phyloP scores from a whole-genome alignment of 2,888 invertebrate species.

The Clistopyga incitator region DNA sequence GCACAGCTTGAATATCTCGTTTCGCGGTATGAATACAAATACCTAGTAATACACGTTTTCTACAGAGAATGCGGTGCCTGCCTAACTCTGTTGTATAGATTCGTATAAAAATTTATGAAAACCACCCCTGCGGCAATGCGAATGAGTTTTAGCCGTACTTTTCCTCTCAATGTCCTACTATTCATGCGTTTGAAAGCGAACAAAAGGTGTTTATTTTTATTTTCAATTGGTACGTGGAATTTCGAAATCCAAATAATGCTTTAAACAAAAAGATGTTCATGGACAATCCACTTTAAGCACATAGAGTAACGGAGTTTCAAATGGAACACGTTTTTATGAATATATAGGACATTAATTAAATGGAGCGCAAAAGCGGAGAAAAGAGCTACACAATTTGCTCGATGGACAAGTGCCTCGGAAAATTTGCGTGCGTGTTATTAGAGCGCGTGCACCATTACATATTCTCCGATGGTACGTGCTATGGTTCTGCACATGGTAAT shows the following conservation, averaged over 20 bases:
- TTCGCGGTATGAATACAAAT: neutral
- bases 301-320: neutral
- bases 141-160: conserved; percentile 7
- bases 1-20: neutral
- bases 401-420: neutral
- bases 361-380: neutral
- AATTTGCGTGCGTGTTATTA: conserved; percentile 10
- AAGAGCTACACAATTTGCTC: neutral
- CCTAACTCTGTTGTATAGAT: neutral
- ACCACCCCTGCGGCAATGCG: neutral
- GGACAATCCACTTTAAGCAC: too few relatives aligned
- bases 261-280: neutral
- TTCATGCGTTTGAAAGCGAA: neutral
- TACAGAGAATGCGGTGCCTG: neutral
- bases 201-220: neutral
- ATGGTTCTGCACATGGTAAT: neutral
- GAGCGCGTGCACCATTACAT: conserved; percentile 9
- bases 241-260: neutral
- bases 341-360: conserved; percentile 1
- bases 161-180: neutral
- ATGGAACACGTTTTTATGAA: neutral
- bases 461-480: neutral
- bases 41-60: neutral
- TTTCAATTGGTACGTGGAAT: neutral
- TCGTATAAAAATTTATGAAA: neutral